These are phyloP conservation scores for Lasioglossum leucozonium DNA, from an alignment of 2,888 invertebrate species.

Conservation along the genomic window DNA sequence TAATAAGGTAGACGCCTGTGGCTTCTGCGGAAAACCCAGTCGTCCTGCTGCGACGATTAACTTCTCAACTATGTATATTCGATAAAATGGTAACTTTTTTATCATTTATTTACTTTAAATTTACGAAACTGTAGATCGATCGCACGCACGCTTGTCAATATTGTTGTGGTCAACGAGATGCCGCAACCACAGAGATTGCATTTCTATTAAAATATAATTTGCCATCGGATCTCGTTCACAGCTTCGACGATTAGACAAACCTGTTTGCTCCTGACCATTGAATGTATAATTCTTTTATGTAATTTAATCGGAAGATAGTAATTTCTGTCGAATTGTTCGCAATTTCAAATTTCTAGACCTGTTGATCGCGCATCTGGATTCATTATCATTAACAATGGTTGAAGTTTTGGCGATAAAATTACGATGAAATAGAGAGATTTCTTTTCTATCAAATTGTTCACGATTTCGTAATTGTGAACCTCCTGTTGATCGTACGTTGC, in stretches of 20 bases:
- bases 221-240: neutral
- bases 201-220: neutral
- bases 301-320: neutral
- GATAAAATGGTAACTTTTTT: neutral
- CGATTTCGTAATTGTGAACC: neutral
- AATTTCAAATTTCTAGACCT: neutral
- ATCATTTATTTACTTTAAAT: neutral
- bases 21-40: neutral
- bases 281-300: neutral
- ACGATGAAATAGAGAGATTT: neutral
- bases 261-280: neutral
- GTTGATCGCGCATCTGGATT: neutral
- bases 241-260: neutral
- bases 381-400: neutral
- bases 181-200: neutral
- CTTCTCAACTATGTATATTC: neutral
- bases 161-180: neutral
- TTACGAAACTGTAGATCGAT: neutral
- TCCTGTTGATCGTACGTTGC: neutral
- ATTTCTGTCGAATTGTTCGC: neutral
- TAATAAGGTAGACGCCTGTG: conserved; percentile 29
- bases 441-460: neutral
- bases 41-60: neutral
- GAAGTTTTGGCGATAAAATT: neutral
- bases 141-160: neutral